A percentile compares a stretch with the other conserved stretches of the same genome.
Evolutionary conservation across 2,888 invertebrate genomes (phyloP).

Genomic region (Psylliodes chrysocephalus): DNA sequence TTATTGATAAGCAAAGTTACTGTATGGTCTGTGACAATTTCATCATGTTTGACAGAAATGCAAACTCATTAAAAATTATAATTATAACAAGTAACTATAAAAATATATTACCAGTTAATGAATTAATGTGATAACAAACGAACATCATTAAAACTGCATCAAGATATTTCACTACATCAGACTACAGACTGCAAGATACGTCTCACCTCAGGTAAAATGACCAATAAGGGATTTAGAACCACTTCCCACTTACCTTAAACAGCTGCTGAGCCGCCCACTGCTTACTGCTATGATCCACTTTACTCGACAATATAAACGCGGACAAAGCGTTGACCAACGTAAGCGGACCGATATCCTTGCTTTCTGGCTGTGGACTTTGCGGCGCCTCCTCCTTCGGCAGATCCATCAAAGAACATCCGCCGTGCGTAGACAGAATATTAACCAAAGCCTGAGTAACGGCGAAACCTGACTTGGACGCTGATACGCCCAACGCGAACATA

Average conservation of each 20-base stretch:
- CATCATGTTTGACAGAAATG: too few species aligned
- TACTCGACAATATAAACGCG: constrained; percentile 69
- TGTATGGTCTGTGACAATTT: too few species aligned
- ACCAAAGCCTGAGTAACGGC: constrained; percentile 72
- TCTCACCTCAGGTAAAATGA: too few species aligned
- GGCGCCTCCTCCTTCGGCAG: constrained; percentile 57
- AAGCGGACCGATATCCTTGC: constrained; percentile 59
- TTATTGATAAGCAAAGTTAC: too few species aligned
- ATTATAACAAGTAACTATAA: too few species aligned
- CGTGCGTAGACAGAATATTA: constrained; percentile 66
- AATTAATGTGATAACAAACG: too few species aligned
- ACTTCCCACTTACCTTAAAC: constrained; percentile 61
- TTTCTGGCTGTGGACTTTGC: constrained; percentile 42
- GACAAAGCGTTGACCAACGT: constrained; percentile 71
- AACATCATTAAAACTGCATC: too few species aligned
- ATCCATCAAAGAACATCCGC: constrained; percentile 62
- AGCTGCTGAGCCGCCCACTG: constrained; percentile 73
- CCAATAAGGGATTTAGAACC: too few species aligned
- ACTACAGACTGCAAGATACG: too few species aligned
- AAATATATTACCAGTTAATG: too few species aligned
- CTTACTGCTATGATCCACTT: constrained; percentile 65
- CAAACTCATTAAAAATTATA: too few species aligned
- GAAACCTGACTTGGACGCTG: constrained; percentile 61
- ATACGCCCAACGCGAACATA: constrained; percentile 62
- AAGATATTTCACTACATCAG: too few species aligned